A percentile compares a stretch with the other conserved stretches of the same genome.
Conservation (phyloP, 2,797 vertebrate genomes). For the Sebastes reedi region DNA sequence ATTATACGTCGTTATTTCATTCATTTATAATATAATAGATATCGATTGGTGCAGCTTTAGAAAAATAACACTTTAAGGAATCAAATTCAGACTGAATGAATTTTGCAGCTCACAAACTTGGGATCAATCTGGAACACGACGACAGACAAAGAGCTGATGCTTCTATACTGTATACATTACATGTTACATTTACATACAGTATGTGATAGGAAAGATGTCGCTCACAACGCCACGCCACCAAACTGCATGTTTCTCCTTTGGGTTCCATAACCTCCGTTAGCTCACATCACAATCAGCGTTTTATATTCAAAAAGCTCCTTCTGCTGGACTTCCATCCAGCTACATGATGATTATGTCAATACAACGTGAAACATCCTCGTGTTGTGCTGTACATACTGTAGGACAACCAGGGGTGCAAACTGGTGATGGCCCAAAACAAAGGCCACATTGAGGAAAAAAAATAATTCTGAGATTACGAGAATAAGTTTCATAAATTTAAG, state of each 20-base stretch:
- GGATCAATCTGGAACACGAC: background rate
- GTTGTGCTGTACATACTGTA: background rate
- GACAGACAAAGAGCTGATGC: background rate
- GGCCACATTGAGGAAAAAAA: too few species aligned
- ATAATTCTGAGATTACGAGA: too few species aligned
- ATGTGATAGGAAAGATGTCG: background rate
- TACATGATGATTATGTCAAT: background rate
- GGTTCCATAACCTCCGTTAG: background rate
- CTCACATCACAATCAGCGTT: background rate
- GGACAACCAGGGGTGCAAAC: too few species aligned
- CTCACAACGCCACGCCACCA: too few species aligned
- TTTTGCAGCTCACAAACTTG: background rate
- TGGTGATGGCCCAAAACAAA: too few species aligned
- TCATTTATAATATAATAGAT: too few species aligned
- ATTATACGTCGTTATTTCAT: too few species aligned
- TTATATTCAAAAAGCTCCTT: conserved; percentile 25
- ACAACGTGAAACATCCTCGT: background rate
- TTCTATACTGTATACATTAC: background rate
- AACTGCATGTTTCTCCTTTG: background rate
- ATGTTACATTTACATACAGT: background rate
- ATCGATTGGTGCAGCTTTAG: background rate
- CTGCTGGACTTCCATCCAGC: conserved; percentile 16
- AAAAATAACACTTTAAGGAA: background rate
- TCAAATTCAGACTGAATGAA: background rate
- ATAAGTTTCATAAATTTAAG: too few species aligned